Evolutionary conservation across 1,140 invertebrate genomes (phyloP).

Genomic region (Eumaeus atala): DNA sequence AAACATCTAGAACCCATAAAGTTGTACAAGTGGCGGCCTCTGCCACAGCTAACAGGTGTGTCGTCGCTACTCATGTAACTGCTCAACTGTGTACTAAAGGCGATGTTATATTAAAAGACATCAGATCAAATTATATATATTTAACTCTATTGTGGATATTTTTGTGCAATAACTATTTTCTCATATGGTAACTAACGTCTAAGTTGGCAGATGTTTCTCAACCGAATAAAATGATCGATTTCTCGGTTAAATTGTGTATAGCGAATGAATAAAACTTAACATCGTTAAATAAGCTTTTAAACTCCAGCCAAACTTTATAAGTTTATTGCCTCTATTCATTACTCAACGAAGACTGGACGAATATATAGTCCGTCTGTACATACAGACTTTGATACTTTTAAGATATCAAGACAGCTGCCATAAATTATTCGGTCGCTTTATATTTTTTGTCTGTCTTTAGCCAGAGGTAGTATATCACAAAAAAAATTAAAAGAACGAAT

Average conservation of each 20-base stretch:
- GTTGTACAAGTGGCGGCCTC: too few species aligned
- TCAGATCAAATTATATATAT: slow-evolving; percentile 50
- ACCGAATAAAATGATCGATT: slow-evolving; percentile 14
- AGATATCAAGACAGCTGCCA: neutral
- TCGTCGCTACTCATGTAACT: neutral
- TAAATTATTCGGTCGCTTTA: neutral
- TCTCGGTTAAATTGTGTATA: neutral
- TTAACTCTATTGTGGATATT: slow-evolving; percentile 36
- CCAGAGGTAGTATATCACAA: too few species aligned
- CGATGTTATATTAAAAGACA: neutral
- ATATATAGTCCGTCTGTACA: neutral
- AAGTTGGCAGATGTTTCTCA: neutral
- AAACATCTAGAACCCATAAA: too few species aligned
- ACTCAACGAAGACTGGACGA: slow-evolving; percentile 9
- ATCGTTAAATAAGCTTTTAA: slow-evolving; percentile 11
- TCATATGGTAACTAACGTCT: slow-evolving; percentile 44
- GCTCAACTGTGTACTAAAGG: too few species aligned
- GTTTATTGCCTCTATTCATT: slow-evolving; percentile 13
- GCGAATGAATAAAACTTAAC: slow-evolving; percentile 16
- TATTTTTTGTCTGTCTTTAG: too few species aligned
- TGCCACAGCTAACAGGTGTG: neutral
- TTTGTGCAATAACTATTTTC: slow-evolving; percentile 43
- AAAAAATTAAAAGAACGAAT: too few species aligned
- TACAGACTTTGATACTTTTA: neutral
- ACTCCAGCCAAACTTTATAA: neutral